Evolutionary conservation across 2,113 vertebrate species (phyloP), one percentile per base, ranked within the genome.

Genomic region (Tinamus guttatus): DNA sequence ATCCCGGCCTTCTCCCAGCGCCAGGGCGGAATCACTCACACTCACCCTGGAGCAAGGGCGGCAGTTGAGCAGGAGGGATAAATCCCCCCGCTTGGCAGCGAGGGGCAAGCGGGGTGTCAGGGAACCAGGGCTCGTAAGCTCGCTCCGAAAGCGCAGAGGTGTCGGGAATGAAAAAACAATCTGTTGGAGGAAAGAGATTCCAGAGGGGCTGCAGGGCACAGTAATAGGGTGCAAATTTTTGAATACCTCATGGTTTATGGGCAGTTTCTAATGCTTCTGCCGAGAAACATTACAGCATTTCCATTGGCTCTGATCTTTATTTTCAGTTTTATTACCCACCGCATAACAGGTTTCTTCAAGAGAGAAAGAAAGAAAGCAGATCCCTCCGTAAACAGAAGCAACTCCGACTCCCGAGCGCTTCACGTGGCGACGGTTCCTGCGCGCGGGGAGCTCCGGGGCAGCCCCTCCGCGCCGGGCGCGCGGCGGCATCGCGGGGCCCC

Each of bases 361-460:
- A 96, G 96, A 93, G 96, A 94, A 94, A 96, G 97, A 98, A 97
- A 97, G 96, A 98, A 98, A 98, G 93, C 97, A 98, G 97, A 97
- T 93, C 87, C 93, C 90, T 93, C 95, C 83, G 96, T 97, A 98
- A 98, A 98, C 64, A 88, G 96, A 91, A 97, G 97, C 90, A 81
- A 93, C 83, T 68, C 92, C 84, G 93, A 87, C 93, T 97, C 96
- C 67, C 79, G 95, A 95, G 79, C 40, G 9, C 70, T 86, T 82
- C 71, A 22, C 47, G 30, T 59, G 27, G 84, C 75, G 74, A 90
- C 13, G 83, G 47, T 60, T 93, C 70, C 28, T 28, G 21, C 2
- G 41, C 7, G 34, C 90, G 94, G 73, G 43, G 51, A 59, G 91
- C 89, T 52, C 68, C 5, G 7, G 75, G 65, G 25, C 69, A 76